phyloP scores from a whole-genome alignment of 2,113 vertebrate species.

The Platycercus adscitus region DNA sequence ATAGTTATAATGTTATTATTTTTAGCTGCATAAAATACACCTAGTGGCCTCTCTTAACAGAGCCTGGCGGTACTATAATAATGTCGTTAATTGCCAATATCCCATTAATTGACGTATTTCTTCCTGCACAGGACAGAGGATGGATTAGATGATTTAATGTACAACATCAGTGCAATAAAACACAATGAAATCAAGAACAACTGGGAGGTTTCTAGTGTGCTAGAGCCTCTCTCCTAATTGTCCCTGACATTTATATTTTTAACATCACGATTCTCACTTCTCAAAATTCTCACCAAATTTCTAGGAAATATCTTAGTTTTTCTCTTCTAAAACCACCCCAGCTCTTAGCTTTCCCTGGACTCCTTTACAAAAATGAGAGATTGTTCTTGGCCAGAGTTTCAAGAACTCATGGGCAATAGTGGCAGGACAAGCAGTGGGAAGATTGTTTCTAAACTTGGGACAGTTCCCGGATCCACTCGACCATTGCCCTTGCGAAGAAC shows the following conservation, averaged over 20 bases:
- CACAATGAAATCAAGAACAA: neutral
- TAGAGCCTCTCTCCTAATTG: neutral
- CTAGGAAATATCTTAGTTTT: neutral
- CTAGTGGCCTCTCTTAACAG: neutral
- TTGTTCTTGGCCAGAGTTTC: neutral
- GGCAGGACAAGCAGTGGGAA: rapidly evolving
- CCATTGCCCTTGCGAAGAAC: neutral
- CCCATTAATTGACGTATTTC: neutral
- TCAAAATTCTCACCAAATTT: neutral
- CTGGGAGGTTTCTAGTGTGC: neutral
- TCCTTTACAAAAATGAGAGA: neutral
- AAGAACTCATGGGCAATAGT: neutral
- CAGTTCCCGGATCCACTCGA: neutral
- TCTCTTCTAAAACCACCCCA: neutral
- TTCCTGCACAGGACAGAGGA: neutral
- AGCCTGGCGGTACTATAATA: neutral
- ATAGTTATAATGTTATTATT: neutral
- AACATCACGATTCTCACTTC: neutral
- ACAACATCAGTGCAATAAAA: neutral
- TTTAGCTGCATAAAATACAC: neutral
- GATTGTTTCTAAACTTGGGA: neutral
- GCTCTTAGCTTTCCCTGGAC: neutral
- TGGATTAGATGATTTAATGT: neutral
- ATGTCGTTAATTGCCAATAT: neutral
- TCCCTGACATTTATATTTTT: neutral